Evolutionary conservation across 1,140 invertebrate species (phyloP).

Genomic region (Orius insidiosus): DNA sequence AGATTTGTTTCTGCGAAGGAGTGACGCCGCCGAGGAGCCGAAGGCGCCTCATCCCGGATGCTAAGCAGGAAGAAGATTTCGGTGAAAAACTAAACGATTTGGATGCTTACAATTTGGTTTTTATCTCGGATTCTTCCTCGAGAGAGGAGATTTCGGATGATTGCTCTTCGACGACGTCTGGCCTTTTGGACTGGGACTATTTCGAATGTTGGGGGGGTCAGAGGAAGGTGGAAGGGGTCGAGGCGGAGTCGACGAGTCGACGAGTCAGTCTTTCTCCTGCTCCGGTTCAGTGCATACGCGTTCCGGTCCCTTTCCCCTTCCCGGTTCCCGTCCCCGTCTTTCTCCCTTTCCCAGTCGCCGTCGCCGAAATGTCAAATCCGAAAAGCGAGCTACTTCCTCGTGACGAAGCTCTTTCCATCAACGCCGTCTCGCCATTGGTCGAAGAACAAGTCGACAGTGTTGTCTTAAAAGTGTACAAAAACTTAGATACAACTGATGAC

Average conservation of each 20-base stretch:
- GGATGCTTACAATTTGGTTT: conserved; percentile 74
- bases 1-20: conserved; percentile 19
- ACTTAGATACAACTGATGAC: conserved; percentile 5
- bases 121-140: too few species aligned
- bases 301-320: conserved; percentile 52
- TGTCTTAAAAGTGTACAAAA: conserved; percentile 17
- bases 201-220: conserved; percentile 36
- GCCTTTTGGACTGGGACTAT: conserved; percentile 54
- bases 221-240: too few species aligned
- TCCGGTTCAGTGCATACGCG: neutral
- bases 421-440: conserved; percentile 11
- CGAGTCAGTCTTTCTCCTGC: too few species aligned
- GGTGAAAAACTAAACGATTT: too few species aligned
- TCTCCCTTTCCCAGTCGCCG: conserved; percentile 34
- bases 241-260: too few species aligned
- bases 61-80: too few species aligned
- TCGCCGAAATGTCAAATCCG: neutral
- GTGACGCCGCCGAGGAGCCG: conserved; percentile 23
- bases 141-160: too few species aligned
- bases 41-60: conserved; percentile 13
- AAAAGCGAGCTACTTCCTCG: conserved; percentile 17
- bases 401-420: conserved; percentile 16
- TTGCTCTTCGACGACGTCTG: conserved; percentile 48
- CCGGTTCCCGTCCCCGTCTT: conserved; percentile 57
- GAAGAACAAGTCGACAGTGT: conserved; percentile 10